A percentile compares a stretch with the other conserved stretches of the same genome.
These are phyloP conservation scores for Plectropomus leopardus DNA, from an alignment of 2,113 vertebrate species.

Conservation along the genomic window DNA sequence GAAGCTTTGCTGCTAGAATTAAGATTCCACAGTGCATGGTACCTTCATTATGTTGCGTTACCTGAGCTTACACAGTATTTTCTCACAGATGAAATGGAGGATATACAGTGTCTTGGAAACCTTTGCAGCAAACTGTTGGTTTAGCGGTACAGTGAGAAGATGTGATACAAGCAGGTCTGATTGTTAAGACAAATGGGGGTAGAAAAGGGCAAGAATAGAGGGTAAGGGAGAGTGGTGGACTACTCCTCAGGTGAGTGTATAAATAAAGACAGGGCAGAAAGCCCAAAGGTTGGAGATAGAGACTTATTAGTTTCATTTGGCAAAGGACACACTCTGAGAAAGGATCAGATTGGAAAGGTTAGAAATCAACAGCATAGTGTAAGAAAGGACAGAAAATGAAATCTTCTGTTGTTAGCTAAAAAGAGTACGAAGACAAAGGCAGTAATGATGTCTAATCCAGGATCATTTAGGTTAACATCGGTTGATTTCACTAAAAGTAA, in stretches of 20 bases:
- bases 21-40: neutral
- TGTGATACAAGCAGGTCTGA: constrained; percentile 8
- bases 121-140: constrained; percentile 17
- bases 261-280: constrained; percentile 31
- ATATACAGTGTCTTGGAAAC: neutral
- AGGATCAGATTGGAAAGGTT: neutral
- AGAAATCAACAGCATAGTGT: neutral
- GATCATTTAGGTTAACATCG: neutral
- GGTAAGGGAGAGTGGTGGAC: constrained; percentile 4
- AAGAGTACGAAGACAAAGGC: neutral
- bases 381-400: neutral
- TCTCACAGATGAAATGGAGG: neutral
- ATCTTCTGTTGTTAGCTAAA: neutral
- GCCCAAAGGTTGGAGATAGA: constrained; percentile 8
- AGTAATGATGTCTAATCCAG: neutral
- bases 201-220: constrained; percentile 13
- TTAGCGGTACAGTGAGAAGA: constrained; percentile 3
- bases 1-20: neutral
- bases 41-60: neutral
- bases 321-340: constrained; percentile 35
- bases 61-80: neutral
- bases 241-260: constrained; percentile 14
- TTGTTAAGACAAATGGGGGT: constrained; percentile 28
- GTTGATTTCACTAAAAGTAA: neutral
- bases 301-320: constrained; percentile 49